phyloP scores from a whole-genome alignment of 2,113 vertebrate species.

The Pteruthius melanotis region DNA sequence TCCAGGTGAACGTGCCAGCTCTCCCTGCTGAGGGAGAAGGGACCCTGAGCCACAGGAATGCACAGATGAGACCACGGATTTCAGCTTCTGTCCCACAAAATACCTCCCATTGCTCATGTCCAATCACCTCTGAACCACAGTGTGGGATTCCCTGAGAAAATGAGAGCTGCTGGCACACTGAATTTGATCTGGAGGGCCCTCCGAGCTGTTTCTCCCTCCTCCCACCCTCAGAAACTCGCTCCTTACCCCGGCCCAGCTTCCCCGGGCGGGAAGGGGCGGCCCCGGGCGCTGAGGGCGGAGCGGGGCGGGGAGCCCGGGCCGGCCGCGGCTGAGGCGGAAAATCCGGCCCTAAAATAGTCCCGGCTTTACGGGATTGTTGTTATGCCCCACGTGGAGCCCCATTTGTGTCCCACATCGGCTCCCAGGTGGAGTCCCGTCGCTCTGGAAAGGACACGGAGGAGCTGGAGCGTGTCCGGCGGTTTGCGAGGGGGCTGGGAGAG shows the following conservation, averaged over 20 bases:
- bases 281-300: not conserved
- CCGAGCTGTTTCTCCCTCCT: not conserved
- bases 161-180: not conserved
- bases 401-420: accelerated
- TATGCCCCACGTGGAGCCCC: accelerated
- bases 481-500: not conserved
- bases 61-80: not conserved
- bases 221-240: accelerated
- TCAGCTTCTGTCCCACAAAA: not conserved
- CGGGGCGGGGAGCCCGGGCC: not conserved
- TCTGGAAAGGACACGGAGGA: not conserved
- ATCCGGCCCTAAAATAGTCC: accelerated
- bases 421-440: accelerated
- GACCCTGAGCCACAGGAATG: not conserved
- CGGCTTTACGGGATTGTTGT: accelerated
- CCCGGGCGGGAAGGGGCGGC: not conserved
- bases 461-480: not conserved
- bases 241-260: not conserved
- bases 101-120: not conserved
- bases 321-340: not conserved
- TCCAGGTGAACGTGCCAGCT: not conserved
- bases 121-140: not conserved
- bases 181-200: not conserved
- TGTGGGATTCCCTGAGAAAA: not conserved
- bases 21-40: not conserved